Evolutionary conservation across 92 coral and sea anemone genomes (phyloP), one percentile per base, ranked within the genome.

Genomic region (Diadumene lineata): DNA sequence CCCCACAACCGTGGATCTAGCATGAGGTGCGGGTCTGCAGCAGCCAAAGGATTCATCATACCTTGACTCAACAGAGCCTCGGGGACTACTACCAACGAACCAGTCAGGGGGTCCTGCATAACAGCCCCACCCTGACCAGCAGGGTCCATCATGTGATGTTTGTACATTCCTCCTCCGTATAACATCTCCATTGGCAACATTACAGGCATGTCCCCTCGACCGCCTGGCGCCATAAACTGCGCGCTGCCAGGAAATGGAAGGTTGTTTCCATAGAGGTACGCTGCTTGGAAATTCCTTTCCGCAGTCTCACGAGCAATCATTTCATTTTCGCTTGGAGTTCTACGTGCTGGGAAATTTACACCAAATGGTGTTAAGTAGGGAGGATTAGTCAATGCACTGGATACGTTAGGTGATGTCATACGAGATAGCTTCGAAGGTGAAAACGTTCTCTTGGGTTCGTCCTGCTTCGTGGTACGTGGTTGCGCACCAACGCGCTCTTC

Each of bases 21-120:
- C 66, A 85, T 79, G 16, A 67, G 26, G 15, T 67, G 82, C 0
- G 82, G 55, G 28, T 78, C 82, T 0, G 82, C 68, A 2, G 74
- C 66, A 11, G 60, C 87, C 69, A 86, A 60, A 11, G 87, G 87
- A 26, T 51, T 78, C 18, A 78, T 56, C 67, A 78, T 28, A 32
- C 46, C 56, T 30, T 61, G 66, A 72, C 56, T 72, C 0, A 86
- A 50, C 66, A 77, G 63, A 32, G 87, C 87, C 56, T 86, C 91
- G 0, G 88, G 92, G 22, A 87, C 71, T 70, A 87, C 81, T 70
- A 87, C 68, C 43, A 87, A 62, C 34, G 83, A 73, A 25, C 82
- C 88, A n/a, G 92, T 74, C 80, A 87, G 50, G n/a, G 92, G 92
- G 70, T 87, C 92, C 56, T 82, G 82, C 44, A 82, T 76, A 15